Evolutionary conservation across 2,888 invertebrate species (phyloP).

Genomic region (Myathropa florea): DNA sequence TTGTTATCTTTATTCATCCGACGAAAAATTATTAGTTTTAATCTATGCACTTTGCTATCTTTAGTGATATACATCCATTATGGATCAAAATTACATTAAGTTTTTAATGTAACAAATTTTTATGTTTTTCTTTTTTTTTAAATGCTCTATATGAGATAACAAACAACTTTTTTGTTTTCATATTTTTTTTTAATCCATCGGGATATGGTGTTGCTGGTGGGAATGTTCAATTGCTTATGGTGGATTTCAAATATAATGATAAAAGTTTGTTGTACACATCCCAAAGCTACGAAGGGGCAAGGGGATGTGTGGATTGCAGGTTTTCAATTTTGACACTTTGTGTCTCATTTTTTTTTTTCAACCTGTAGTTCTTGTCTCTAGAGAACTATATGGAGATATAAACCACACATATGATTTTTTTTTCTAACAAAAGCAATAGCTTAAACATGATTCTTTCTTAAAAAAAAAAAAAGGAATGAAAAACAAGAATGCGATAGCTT

Average conservation of each 20-base stretch:
- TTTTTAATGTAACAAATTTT: conserved; percentile 45
- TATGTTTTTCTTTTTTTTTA: conserved; percentile 20
- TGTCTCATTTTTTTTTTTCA: background rate
- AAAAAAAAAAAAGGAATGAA: background rate
- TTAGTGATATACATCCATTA: conserved; percentile 60
- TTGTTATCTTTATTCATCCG: conserved; percentile 49
- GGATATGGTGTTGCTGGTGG: conserved; percentile 70
- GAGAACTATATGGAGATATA: background rate
- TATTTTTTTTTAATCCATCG: conserved; percentile 35
- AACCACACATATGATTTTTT: background rate
- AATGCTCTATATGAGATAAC: conserved; percentile 40
- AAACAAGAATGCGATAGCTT: conserved; percentile 22
- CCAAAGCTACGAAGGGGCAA: background rate
- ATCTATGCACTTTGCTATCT: conserved; percentile 44
- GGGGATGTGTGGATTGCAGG: background rate
- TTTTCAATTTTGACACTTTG: background rate
- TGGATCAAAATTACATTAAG: conserved; percentile 49
- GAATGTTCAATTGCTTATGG: conserved; percentile 61
- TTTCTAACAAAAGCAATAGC: conserved; percentile 28
- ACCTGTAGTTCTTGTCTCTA: background rate
- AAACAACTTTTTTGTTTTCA: conserved; percentile 20
- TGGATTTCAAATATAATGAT: conserved; percentile 38
- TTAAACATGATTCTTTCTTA: background rate
- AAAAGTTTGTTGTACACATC: conserved; percentile 9
- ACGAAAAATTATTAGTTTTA: conserved; percentile 35